Percentiles rank a stretch among this genome's conserved stretches.
Conservation (phyloP, 2,888 invertebrate genomes). For the Cloeon dipterum region DNA sequence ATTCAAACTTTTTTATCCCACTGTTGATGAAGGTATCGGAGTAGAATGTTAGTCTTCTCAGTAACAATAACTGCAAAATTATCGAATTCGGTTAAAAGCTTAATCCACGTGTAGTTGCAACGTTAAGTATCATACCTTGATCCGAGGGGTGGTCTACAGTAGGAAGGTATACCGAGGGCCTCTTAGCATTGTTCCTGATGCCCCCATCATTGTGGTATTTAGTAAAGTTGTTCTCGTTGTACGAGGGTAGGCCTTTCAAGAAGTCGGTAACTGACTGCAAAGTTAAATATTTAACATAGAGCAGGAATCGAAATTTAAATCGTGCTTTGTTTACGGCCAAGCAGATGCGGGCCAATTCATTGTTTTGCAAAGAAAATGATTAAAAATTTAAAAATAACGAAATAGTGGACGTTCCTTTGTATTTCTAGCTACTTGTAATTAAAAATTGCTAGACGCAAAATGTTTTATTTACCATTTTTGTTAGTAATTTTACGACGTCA, state of each 20-base stretch:
- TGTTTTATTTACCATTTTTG: too few species aligned
- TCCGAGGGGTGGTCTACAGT: conserved; percentile 83
- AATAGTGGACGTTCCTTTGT: too few species aligned
- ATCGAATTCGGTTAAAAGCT: not conserved
- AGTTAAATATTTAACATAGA: too few species aligned
- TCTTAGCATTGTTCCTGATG: conserved; percentile 56
- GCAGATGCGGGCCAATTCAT: too few species aligned
- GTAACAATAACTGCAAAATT: conserved; percentile 70
- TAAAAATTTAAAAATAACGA: too few species aligned
- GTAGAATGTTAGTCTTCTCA: conserved; percentile 81
- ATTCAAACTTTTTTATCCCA: conserved; percentile 72
- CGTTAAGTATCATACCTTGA: conserved; percentile 53
- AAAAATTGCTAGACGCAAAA: too few species aligned
- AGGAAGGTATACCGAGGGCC: conserved; percentile 77
- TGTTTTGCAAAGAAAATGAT: too few species aligned
- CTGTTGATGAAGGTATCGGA: conserved; percentile 83
- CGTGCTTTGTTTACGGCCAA: too few species aligned
- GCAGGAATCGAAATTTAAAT: too few species aligned
- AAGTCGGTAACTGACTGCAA: conserved; percentile 71
- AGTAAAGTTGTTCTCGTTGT: conserved; percentile 77
- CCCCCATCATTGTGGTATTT: conserved; percentile 72
- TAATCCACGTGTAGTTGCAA: not conserved
- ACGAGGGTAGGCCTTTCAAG: conserved; percentile 73
- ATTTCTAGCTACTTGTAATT: too few species aligned
- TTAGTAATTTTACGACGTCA: too few species aligned